Base-by-base conservation (phyloP, 2,888 invertebrate genomes). In the Caenorhabditis sp. region DNA sequence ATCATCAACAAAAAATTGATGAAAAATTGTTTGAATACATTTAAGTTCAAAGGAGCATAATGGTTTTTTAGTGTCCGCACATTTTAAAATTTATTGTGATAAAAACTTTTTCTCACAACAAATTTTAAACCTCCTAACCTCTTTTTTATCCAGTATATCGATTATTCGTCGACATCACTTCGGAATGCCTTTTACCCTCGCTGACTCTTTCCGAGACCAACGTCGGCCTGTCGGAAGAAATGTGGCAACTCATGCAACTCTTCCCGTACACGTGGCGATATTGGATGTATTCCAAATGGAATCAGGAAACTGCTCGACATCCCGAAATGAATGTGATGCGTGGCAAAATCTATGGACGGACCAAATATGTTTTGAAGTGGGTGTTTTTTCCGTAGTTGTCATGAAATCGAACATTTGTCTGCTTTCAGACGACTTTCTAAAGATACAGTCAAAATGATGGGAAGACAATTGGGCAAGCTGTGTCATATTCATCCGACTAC, bases 381-480 rank as follows among this genome's bases (percentile, higher is more conserved):
- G 94, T 26, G 12, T 14, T 61, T 64, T 58, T 61, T 50, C 23
- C 88, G 50, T 37, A n/a, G 24, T 43, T 58, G 2, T 31, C n/a
- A 51, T 31, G 23, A 17, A 2, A 3, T n/a, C 19, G 6, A 51
- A 58, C n/a, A n/a, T n/a, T n/a, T n/a, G n/a, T n/a, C n/a, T n/a
- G n/a, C n/a, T 31, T 31, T 31, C 76, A 90, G 89, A 79, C 88
- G 91, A n/a, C 83, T 91, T 49, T 95, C 95, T 84, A 99, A 99
- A 88, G 99, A 99, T 88, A 99, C 96, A 86, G 95, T 97, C 6
- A 99, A 97, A 89, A 95, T 94, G 1, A 93, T 95, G 73, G 99
- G 99, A 0, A 91, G 99, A 69, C 92, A 94, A 58, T 93, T 99
- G 77, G 99, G 97, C 17, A 99, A 99, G 90, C 90, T 97, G 37